Conservation (phyloP, 2,888 invertebrate genomes). For the Eumerus sabulonum region DNA sequence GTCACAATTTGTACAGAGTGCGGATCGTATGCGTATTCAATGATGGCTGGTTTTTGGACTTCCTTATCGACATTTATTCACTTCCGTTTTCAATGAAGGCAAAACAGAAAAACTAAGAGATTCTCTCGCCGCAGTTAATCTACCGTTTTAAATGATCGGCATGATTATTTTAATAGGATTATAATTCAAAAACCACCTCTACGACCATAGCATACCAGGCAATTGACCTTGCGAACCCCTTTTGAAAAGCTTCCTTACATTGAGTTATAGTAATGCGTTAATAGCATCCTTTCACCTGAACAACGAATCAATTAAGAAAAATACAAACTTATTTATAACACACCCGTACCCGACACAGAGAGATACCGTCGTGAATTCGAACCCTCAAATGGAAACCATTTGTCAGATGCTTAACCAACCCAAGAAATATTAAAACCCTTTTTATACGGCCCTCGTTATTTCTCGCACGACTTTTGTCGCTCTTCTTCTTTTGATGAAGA, state of each 20-base stretch:
- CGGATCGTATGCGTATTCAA: too few relatives aligned
- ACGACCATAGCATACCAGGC: too few relatives aligned
- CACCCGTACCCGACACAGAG: constrained; percentile 10
- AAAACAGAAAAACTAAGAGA: too few relatives aligned
- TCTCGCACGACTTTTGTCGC: constrained; percentile 34
- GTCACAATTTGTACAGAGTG: too few relatives aligned
- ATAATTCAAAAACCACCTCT: too few relatives aligned
- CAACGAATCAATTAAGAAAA: constrained; percentile 42
- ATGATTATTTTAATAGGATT: too few relatives aligned
- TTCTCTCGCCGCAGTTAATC: too few relatives aligned
- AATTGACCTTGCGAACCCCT: background rate
- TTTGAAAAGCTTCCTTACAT: background rate
- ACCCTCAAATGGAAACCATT: constrained; percentile 26
- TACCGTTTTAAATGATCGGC: too few relatives aligned
- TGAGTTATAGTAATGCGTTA: constrained; percentile 25
- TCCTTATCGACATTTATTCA: too few relatives aligned
- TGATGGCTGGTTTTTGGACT: too few relatives aligned
- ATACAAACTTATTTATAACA: constrained; percentile 33
- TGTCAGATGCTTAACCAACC: constrained; percentile 52
- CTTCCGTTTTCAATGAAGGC: too few relatives aligned
- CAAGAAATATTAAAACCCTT: constrained; percentile 37
- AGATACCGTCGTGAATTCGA: constrained; percentile 36
- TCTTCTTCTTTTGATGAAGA: constrained; percentile 13
- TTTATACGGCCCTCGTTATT: constrained; percentile 24
- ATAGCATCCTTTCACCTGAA: constrained; percentile 29